Evolutionary conservation across 2,797 vertebrate species (phyloP).

Genomic region (Darevskia mixta): DNA sequence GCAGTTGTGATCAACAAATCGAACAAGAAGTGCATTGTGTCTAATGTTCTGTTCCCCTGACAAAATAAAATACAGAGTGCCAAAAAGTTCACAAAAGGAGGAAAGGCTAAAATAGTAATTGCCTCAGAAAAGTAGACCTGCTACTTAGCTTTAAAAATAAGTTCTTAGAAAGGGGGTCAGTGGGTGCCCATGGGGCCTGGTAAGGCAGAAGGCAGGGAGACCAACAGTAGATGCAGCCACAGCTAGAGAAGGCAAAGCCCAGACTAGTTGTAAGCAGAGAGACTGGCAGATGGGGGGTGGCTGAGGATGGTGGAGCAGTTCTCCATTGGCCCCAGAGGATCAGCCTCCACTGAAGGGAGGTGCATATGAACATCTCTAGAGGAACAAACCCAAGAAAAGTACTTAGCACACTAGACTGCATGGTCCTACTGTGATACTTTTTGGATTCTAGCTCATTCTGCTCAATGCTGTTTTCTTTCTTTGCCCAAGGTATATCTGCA

Average conservation of each 20-base stretch:
- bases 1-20: conserved; percentile 62
- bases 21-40: conserved; percentile 44
- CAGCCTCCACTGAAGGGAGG: not conserved
- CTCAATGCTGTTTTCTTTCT: not conserved
- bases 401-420: not conserved
- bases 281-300: not conserved
- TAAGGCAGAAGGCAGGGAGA: no score
- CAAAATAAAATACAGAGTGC: conserved; percentile 46
- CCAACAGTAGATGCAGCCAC: no score
- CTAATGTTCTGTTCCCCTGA: conserved; percentile 45
- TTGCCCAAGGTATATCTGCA: not conserved
- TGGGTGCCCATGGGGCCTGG: no score
- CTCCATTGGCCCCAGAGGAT: no score
- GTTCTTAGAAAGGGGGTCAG: conserved; percentile 3
- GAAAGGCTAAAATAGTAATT: conserved; percentile 58
- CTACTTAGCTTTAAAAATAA: conserved; percentile 48
- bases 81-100: conserved; percentile 58
- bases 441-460: not conserved
- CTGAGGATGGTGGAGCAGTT: no score
- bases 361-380: conserved; percentile 42
- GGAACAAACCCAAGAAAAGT: conserved; percentile 15
- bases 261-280: no score
- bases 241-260: no score
- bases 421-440: conserved; percentile 31
- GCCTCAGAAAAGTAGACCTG: conserved; percentile 55